Conservation (phyloP, 2,888 invertebrate species). For the Platycnemis pennipes region DNA sequence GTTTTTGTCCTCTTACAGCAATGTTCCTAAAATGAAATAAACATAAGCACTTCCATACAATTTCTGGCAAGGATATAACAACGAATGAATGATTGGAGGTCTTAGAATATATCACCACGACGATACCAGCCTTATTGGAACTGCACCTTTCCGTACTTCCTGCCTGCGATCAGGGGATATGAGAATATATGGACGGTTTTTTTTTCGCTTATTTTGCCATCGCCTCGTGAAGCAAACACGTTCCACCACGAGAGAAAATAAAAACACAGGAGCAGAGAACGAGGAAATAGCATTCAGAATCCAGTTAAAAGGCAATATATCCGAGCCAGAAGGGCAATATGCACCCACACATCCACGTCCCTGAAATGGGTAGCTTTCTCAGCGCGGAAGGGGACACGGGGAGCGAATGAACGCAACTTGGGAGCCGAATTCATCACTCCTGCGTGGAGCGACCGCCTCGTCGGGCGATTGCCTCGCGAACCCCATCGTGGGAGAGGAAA, state of each 20-base stretch:
- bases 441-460: not conserved
- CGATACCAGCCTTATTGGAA: not conserved
- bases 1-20: no score
- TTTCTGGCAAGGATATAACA: no score
- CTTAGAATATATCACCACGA: not conserved
- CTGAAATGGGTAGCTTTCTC: not conserved
- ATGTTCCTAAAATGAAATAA: no score
- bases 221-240: not conserved
- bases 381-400: not conserved
- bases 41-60: no score
- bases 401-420: not conserved
- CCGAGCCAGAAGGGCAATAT: not conserved
- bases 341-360: not conserved
- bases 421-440: not conserved
- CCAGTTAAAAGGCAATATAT: not conserved
- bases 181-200: not conserved
- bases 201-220: not conserved
- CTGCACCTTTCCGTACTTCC: not conserved
- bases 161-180: not conserved
- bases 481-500: not conserved
- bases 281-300: not conserved
- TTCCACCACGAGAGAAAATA: not conserved
- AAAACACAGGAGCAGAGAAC: not conserved
- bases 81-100: not conserved
- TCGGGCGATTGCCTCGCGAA: not conserved